Base-by-base conservation (phyloP, 2,797 vertebrate genomes). In the Hafferia zeledoni region DNA sequence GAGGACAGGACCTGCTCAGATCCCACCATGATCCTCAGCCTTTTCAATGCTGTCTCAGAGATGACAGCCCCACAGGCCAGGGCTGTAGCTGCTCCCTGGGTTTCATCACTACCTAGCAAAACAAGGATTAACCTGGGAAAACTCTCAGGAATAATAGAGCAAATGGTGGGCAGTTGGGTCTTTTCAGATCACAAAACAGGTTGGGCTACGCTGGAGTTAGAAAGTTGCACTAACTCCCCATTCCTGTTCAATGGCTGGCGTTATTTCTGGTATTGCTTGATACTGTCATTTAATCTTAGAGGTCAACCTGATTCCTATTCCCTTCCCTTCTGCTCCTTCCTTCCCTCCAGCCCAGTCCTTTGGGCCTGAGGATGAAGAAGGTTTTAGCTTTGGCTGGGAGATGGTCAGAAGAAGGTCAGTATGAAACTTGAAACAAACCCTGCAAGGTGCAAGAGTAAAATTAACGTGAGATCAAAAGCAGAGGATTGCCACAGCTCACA, bases 111-210 rank as follows among this genome's bases (percentile, higher is more conserved):
- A 10, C 37, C 18, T 12, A 53, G 30, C 5, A 5, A 82, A 94
- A 76, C n/a, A 33, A 78, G 57, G 27, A 84, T 12, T 23, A 56
- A 75, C 18, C 15, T 27, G 11, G 27, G 30, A 61, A 79, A 68
- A 35, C 56, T 41, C 10, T 4, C 27, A 39, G 27, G 13, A 22
- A 23, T 31, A 27, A 52, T 19, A 68, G 8, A 24, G 39, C 20
- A 33, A 7, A 13, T 0, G 3, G 17, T 0, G 2, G 5, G 3
- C 17, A 7, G 4, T 39, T 59, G 14, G 6, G 41, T 41, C 30
- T 83, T 37, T 37, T 15, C 23, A 10, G 30, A 64, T 57, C 69
- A 53, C 41, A 61, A 39, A 83, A 56, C 3, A 49, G 44, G 17
- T 25, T 6, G 2, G 33, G 30, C 20, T 77, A 56, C 65, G 6